Base-by-base conservation (phyloP, 2,113 vertebrate species). In the Macroglossus sobrinus region DNA sequence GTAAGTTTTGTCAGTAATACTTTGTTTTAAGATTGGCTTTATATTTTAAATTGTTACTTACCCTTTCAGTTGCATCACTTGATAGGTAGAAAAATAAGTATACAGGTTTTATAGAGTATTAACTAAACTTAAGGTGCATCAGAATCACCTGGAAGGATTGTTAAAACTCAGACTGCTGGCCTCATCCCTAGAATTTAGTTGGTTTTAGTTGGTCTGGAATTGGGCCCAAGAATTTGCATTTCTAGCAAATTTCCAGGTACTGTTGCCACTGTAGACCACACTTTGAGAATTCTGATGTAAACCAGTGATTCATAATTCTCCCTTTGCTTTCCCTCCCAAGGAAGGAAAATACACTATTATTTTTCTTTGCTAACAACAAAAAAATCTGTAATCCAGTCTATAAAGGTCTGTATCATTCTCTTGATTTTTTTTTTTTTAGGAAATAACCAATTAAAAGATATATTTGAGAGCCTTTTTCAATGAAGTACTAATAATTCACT, bases 1-100 rank as follows among this genome's bases (percentile, higher is more conserved):
- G 43, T 68, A 59, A 81, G 26, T 90, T 93, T 93, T 81, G 16
- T 53, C 85, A 69, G 26, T 61, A 71, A 69, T 43, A 63, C 43
- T 86, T 47, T 57, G n/a, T 82, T 94, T 30, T 13, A 74, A 85
- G 22, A 63, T 78, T 69, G 35, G 15, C 61, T 90, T 85, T 75
- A 45, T 63, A 59, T 94, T 91, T 87, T 82, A 85, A 72, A 90
- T 91, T 50, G 5, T 84, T 84, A 66, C 68, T 92, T 84, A 84
- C 63, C 53, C 33, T 40, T 85, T 55, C 26, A 28, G 71, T 85
- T 63, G 1, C 19, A n/a, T 78, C 59, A 45, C 22, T 57, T 86
- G 38, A 13, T 91, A 78, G 30, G 19, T 90, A 24, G 66, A 96
- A 87, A 76, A 91, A 64, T 61, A 71, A 68, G 4, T 30, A 5